These are phyloP conservation scores for Sarcophilus harrisii DNA, from an alignment of 2,797 vertebrate genomes.

Conservation along the genomic window DNA sequence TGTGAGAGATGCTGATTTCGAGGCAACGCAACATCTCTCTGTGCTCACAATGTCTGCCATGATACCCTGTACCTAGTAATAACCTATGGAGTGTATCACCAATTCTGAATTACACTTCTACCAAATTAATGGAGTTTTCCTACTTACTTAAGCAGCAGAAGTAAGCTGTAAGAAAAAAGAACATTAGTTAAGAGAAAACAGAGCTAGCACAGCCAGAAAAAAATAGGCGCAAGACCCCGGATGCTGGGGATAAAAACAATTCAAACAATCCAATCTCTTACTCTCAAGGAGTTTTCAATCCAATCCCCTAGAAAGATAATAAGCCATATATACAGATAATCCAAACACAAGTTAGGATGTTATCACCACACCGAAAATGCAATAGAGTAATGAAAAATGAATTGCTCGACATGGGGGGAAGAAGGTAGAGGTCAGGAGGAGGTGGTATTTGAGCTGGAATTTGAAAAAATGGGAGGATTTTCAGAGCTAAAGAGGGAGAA, in stretches of 20 bases:
- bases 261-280: background rate
- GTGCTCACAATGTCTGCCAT: background rate
- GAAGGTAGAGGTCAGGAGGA: background rate
- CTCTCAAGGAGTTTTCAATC: background rate
- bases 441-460: background rate
- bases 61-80: background rate
- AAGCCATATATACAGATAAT: background rate
- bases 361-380: background rate
- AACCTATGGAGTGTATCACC: background rate
- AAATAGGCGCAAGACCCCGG: background rate
- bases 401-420: background rate
- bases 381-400: background rate
- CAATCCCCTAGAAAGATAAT: background rate
- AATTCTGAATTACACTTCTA: background rate
- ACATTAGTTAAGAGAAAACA: constrained; percentile 1
- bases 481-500: background rate
- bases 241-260: background rate
- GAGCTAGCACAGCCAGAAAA: background rate
- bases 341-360: background rate
- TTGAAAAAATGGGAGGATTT: background rate
- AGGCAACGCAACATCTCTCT: background rate
- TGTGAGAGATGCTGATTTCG: background rate
- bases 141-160: constrained; percentile 8
- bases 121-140: background rate
- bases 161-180: constrained; percentile 6